Conservation (phyloP, 2,888 invertebrate genomes). For the Tetragonula carbonaria region DNA sequence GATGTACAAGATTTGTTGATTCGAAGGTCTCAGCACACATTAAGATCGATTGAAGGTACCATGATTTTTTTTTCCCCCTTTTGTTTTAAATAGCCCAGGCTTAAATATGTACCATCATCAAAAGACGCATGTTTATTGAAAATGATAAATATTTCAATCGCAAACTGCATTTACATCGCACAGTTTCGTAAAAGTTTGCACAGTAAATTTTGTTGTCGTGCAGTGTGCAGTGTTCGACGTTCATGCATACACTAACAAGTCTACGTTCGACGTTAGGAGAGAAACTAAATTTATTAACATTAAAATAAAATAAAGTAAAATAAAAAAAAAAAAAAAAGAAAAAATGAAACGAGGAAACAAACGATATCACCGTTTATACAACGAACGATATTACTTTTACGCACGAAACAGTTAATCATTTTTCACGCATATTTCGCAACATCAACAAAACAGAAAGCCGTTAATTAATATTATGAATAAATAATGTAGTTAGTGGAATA, state of each 20-base stretch:
- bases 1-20: slow-evolving; percentile 28
- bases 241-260: slow-evolving; percentile 39
- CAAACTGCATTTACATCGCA: slow-evolving; percentile 18
- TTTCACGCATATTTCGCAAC: not conserved
- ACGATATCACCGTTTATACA: not conserved
- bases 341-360: not conserved
- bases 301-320: not conserved
- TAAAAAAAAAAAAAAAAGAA: not conserved
- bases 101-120: slow-evolving; percentile 48
- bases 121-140: slow-evolving; percentile 35
- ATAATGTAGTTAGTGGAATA: not conserved
- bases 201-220: slow-evolving; percentile 45
- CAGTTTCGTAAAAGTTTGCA: slow-evolving; percentile 30
- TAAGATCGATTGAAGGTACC: slow-evolving; percentile 22
- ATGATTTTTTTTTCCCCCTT: not conserved
- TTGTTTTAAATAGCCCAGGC: slow-evolving; percentile 43
- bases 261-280: slow-evolving; percentile 25
- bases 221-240: slow-evolving; percentile 44
- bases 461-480: slow-evolving; percentile 15
- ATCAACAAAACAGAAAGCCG: not conserved
- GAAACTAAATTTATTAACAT: slow-evolving; percentile 25
- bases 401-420: not conserved
- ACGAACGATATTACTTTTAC: not conserved
- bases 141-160: slow-evolving; percentile 37
- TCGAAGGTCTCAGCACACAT: slow-evolving; percentile 42